These are phyloP conservation scores for Musca domestica DNA, from an alignment of 1,140 invertebrate genomes.

Conservation along the genomic window DNA sequence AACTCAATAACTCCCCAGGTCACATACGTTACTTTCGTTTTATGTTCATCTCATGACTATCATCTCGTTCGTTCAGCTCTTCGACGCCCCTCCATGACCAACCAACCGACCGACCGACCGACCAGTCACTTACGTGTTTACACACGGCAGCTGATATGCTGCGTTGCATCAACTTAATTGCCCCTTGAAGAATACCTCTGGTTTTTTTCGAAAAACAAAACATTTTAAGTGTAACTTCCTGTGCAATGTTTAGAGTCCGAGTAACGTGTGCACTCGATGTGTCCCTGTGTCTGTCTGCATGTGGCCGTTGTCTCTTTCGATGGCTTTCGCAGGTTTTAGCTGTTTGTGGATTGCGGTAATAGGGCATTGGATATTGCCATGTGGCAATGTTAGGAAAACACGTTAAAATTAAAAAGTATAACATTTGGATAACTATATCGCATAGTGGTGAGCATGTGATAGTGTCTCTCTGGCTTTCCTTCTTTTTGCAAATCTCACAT, in stretches of 20 bases:
- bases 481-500: too few relatives aligned
- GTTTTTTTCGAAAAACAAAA: constrained; percentile 18
- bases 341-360: not conserved
- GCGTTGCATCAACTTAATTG: constrained; percentile 26
- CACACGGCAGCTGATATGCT: not conserved
- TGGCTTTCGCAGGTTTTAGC: not conserved
- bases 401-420: too few relatives aligned
- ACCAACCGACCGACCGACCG: too few relatives aligned
- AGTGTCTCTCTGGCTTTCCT: too few relatives aligned
- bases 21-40: constrained; percentile 15
- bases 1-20: constrained; percentile 17
- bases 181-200: constrained; percentile 27
- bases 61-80: too few relatives aligned
- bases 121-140: not conserved
- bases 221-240: constrained; percentile 28
- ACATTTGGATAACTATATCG: too few relatives aligned
- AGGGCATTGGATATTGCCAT: not conserved
- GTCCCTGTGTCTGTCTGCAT: not conserved
- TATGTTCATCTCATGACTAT: too few relatives aligned
- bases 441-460: too few relatives aligned
- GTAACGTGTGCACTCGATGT: not conserved
- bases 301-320: not conserved
- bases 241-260: constrained; percentile 7
- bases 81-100: too few relatives aligned
- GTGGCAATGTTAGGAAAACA: not conserved